phyloP scores from a whole-genome alignment of 2,888 invertebrate genomes.

The Eubasilissa splendida region DNA sequence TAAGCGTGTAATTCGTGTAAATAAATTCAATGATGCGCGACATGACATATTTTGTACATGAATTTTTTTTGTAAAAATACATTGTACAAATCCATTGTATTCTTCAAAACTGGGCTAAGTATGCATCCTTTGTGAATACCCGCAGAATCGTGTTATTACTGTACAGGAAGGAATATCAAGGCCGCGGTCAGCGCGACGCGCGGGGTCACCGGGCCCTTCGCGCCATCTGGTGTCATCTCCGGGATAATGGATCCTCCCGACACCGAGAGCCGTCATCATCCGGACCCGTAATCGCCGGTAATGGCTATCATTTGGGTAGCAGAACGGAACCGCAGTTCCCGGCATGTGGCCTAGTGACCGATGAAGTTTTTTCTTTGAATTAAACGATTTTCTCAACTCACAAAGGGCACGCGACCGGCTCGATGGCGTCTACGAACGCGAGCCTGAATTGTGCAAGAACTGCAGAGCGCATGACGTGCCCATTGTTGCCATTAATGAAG shows the following conservation, averaged over 20 bases:
- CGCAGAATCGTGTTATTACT: too few species aligned
- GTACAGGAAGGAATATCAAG: neutral
- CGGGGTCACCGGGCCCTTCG: neutral
- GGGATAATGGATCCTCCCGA: neutral
- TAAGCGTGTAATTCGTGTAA: neutral
- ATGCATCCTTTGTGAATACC: too few species aligned
- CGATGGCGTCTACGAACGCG: neutral
- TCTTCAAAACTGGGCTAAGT: too few species aligned
- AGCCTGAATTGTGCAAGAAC: neutral
- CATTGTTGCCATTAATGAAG: slow-evolving; percentile 15
- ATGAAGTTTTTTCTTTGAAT: slow-evolving; percentile 11
- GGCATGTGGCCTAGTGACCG: slow-evolving; percentile 24
- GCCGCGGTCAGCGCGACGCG: neutral
- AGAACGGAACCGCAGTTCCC: neutral
- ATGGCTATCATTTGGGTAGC: slow-evolving; percentile 15
- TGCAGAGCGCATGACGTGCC: neutral
- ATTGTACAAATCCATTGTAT: too few species aligned
- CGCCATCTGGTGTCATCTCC: slow-evolving; percentile 9
- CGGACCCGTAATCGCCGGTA: neutral
- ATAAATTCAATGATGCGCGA: slow-evolving; percentile 16
- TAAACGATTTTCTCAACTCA: slow-evolving; percentile 9
- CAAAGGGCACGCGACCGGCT: slow-evolving; percentile 28
- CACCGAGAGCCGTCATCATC: slow-evolving; percentile 1
- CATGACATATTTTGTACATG: neutral
- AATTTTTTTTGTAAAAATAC: too few species aligned